Percentiles rank a stretch among this genome's conserved stretches.
Evolutionary conservation across 2,797 vertebrate genomes (phyloP).

Genomic region (Eutrigla gurnardus): DNA sequence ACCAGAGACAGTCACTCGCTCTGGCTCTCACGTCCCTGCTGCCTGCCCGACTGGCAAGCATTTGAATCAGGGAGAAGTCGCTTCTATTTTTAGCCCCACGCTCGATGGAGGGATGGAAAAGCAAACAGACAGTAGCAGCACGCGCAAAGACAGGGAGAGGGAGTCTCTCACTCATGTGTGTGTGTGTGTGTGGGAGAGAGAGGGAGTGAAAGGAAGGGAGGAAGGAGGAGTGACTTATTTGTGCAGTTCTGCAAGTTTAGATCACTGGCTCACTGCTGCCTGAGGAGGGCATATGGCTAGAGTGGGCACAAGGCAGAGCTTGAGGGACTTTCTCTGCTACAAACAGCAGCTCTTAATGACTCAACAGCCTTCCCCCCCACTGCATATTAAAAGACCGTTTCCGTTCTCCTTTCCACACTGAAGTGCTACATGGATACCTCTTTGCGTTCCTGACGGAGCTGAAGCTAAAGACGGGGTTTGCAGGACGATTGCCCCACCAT

Average conservation of each 20-base stretch:
- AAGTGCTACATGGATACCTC: slow-evolving; percentile 31
- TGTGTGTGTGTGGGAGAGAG: not conserved
- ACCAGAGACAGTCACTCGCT: slow-evolving; percentile 45
- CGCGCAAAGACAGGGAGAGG: slow-evolving; percentile 38
- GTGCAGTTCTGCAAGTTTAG: slow-evolving; percentile 68
- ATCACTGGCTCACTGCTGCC: slow-evolving; percentile 59
- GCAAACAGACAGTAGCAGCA: slow-evolving; percentile 74
- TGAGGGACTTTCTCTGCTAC: slow-evolving; percentile 27
- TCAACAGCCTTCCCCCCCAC: slow-evolving; percentile 3
- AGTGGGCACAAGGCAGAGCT: slow-evolving; percentile 42
- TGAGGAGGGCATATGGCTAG: slow-evolving; percentile 62
- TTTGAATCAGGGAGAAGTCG: slow-evolving; percentile 63
- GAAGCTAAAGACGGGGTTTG: slow-evolving; percentile 68
- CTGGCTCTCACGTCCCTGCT: slow-evolving; percentile 30
- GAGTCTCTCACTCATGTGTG: not conserved
- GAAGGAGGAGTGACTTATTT: slow-evolving; percentile 76
- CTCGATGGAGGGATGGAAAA: slow-evolving; percentile 74
- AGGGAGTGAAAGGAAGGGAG: slow-evolving; percentile 32
- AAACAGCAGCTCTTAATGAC: slow-evolving; percentile 27
- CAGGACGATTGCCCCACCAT: slow-evolving; percentile 70
- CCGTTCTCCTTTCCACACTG: slow-evolving; percentile 6
- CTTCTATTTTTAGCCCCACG: slow-evolving; percentile 81
- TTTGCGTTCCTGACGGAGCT: slow-evolving; percentile 48
- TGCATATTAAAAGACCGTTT: slow-evolving; percentile 1
- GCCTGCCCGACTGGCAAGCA: slow-evolving; percentile 48